Base-by-base conservation (phyloP, 2,113 vertebrate species). In the Phaethornis superciliosus region DNA sequence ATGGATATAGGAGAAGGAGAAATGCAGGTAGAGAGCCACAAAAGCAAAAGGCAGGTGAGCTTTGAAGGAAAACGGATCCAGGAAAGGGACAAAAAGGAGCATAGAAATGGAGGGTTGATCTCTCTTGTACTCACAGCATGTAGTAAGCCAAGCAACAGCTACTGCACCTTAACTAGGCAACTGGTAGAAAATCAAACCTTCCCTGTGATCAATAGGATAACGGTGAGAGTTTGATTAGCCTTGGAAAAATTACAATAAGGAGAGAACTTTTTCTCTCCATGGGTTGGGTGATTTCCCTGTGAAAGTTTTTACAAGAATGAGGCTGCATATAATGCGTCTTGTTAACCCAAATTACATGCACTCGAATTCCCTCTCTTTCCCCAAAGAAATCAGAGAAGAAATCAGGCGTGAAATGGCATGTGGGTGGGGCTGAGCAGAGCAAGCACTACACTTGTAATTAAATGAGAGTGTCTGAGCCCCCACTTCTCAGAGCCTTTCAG, bases 271-370 rank as follows among this genome's bases (percentile, higher is more conserved):
- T 94, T 79, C 95, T 83, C 89, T 96, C 85, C 93, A 35, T 44
- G 87, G 89, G 90, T 81, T 94, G 93, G 93, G 95, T 88, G 81
- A 96, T 97, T 95, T 96, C 93, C 95, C 96, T 94, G 93, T 94
- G 95, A 96, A 96, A 96, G 96, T 96, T 97, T 97, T 96, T 96
- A 94, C 96, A 97, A 96, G 96, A 97, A 96, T 94, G 93, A 96
- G 91, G 94, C 96, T 93, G 93, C 96, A 83, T 95, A 96, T 97
- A 97, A 97, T 97, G 95, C 40, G 65, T 96, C 96, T 97, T 95
- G 95, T 97, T 96, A 97, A 96, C 96, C 96, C 96, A 97, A 96
- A 97, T 97, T 96, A 97, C 93, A 95, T 94, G 95, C 96, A 96
- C 95, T 97, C 86, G 93, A 97, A 94, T 97, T 96, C 96, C 96